Evolutionary conservation across 2,888 invertebrate genomes (phyloP), one percentile per base, ranked within the genome.

Genomic region (Timema podura): DNA sequence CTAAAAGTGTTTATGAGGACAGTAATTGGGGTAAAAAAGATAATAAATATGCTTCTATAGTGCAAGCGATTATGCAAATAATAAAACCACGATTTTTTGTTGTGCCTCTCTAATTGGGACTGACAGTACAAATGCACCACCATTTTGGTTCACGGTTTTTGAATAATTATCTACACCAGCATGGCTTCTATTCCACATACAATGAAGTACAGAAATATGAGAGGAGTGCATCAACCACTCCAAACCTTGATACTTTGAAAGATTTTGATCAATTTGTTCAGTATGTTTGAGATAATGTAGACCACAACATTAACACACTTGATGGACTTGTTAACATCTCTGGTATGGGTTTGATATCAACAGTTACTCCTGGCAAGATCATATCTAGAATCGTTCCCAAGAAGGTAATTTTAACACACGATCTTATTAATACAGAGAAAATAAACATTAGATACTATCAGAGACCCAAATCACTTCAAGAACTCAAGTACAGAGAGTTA

Each of bases 81-180:
- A 44, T 59, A 44, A 11, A 44, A 5, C 59, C 59, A 44, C 15
- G 59, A 11, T 5, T 59, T 11, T 59, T 59, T 15, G 6, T 59
- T 16, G 15, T 44, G 44, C 15, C 59, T 44, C 9, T 59, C 7
- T 44, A 59, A 11, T 59, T 59, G 44, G 59, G 59, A n/a, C 59
- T 59, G 44, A 44, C 30, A 59, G 59, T 59, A 16, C 59, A 59
- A 59, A 8, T 59, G 59, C 59, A 59, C 59, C 16, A 59, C n/a
- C n/a, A 57, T 44, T n/a, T n/a, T n/a, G n/a, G n/a, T n/a, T n/a
- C n/a, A n/a, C n/a, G n/a, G n/a, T n/a, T n/a, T n/a, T 44, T 44
- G 30, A 6, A 59, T 44, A 44, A 59, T 59, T 59, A 6, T 8
- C 30, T 59, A 44, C 6, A 9, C 44, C 9, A 59, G 7, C 6